Percentiles rank a stretch among this genome's conserved stretches.
These are phyloP conservation scores for Rhabdomys pumilio DNA, from an alignment of 2,797 vertebrate genomes.

Conservation along the genomic window DNA sequence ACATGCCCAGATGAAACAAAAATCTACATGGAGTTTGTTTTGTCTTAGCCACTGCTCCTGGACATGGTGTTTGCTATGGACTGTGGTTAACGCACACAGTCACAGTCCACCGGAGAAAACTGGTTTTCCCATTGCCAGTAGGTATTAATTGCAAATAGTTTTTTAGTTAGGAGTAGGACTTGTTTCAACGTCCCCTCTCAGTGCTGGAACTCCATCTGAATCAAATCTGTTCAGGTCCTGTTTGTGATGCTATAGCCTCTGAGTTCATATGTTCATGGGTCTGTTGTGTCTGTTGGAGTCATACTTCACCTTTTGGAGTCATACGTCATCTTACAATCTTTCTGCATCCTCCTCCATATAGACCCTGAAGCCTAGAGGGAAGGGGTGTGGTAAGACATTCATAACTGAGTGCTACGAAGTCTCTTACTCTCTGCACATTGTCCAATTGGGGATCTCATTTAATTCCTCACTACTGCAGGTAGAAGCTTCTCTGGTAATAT, in stretches of 20 bases:
- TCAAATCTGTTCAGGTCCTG: neutral
- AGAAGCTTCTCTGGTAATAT: neutral
- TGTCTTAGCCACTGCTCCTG: neutral
- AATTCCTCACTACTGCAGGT: neutral
- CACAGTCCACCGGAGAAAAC: neutral
- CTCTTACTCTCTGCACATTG: neutral
- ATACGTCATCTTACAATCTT: neutral
- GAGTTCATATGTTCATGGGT: neutral
- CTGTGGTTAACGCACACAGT: neutral
- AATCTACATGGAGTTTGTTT: neutral
- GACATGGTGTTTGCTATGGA: neutral
- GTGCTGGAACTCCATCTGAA: neutral
- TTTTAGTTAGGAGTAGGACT: neutral
- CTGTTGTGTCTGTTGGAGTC: neutral
- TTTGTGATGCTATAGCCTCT: neutral
- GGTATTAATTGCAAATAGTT: neutral
- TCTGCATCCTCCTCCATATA: neutral
- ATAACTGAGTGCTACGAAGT: neutral
- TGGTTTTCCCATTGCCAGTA: neutral
- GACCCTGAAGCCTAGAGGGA: neutral
- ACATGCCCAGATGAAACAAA: neutral
- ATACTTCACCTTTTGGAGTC: neutral
- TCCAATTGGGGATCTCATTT: neutral
- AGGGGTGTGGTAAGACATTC: neutral
- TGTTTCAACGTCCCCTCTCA: neutral